Conservation (phyloP, 92 coral and sea anemone species). For the Nematostella vectensis region DNA sequence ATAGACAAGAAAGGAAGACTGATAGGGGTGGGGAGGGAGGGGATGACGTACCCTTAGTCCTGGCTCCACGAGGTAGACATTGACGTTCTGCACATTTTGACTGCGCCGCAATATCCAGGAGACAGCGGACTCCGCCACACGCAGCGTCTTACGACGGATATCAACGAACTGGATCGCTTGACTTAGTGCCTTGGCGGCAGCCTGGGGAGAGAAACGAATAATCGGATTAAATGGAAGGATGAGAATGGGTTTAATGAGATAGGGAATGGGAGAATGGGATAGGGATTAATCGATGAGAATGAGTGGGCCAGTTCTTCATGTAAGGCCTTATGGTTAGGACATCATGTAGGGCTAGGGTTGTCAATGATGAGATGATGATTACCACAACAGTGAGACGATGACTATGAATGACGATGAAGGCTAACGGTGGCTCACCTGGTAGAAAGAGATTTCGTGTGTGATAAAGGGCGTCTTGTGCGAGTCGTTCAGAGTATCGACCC, state of each 20-base stretch:
- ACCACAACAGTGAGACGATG: no score
- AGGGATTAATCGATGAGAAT: no score
- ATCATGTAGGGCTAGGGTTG: no score
- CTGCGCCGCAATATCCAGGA: constrained; percentile 91
- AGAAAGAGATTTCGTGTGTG: constrained; percentile 92
- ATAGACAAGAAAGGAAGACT: background rate
- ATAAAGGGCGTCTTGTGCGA: constrained; percentile 71
- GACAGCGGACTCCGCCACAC: constrained; percentile 97
- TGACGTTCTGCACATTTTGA: constrained; percentile 66
- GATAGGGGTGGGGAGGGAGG: no score
- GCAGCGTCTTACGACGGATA: constrained; percentile 80
- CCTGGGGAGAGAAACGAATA: constrained; percentile 26
- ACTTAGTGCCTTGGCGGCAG: constrained; percentile 80
- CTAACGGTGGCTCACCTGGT: no score
- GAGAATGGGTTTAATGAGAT: no score
- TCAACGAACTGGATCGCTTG: constrained; percentile 91
- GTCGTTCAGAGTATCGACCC: constrained; percentile 82
- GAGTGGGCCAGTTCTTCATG: no score
- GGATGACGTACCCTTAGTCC: constrained; percentile 65
- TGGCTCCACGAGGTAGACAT: constrained; percentile 89
- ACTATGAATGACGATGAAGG: no score
- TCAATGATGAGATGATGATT: no score
- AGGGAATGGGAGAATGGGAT: no score
- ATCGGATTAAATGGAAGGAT: no score
- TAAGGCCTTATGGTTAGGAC: no score